Conservation (phyloP, 2,888 invertebrate genomes). For the Drosophila borborema region DNA sequence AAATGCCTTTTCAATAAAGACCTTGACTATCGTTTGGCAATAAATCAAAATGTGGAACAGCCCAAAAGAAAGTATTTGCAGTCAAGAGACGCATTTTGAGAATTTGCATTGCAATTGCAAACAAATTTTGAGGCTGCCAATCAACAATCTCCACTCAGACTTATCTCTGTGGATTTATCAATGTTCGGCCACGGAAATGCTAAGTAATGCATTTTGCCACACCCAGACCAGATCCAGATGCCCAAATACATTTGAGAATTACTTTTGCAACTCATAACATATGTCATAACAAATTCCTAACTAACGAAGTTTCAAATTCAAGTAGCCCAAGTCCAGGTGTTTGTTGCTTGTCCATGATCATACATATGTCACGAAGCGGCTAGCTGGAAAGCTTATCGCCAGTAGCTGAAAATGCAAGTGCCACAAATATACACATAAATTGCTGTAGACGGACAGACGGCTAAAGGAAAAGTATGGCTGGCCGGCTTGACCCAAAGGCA, state of each 20-base stretch:
- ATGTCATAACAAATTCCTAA: slow-evolving; percentile 70
- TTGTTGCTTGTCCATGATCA: slow-evolving; percentile 59
- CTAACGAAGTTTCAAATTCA: slow-evolving; percentile 59
- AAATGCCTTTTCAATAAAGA: neutral
- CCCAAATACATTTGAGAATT: slow-evolving; percentile 40
- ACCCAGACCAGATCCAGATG: slow-evolving; percentile 57
- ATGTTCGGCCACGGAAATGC: slow-evolving; percentile 63
- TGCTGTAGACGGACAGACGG: slow-evolving; percentile 33
- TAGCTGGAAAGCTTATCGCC: slow-evolving; percentile 46
- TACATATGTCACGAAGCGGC: slow-evolving; percentile 48
- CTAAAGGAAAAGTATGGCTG: slow-evolving; percentile 58
- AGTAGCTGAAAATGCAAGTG: slow-evolving; percentile 71
- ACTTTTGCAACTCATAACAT: slow-evolving; percentile 44
- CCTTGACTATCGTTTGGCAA: slow-evolving; percentile 16
- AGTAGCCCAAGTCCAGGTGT: slow-evolving; percentile 57
- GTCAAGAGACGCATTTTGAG: slow-evolving; percentile 3
- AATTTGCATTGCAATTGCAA: slow-evolving; percentile 20
- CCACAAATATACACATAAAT: slow-evolving; percentile 57
- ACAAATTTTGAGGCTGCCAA: slow-evolving; percentile 48
- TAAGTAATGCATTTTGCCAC: slow-evolving; percentile 62
- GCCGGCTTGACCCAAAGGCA: slow-evolving; percentile 58
- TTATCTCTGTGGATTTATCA: slow-evolving; percentile 65
- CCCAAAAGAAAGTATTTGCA: slow-evolving; percentile 35
- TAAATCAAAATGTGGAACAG: neutral
- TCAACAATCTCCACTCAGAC: slow-evolving; percentile 66